phyloP scores from a whole-genome alignment of 2,113 vertebrate genomes.

The Alligator mississippiensis region DNA sequence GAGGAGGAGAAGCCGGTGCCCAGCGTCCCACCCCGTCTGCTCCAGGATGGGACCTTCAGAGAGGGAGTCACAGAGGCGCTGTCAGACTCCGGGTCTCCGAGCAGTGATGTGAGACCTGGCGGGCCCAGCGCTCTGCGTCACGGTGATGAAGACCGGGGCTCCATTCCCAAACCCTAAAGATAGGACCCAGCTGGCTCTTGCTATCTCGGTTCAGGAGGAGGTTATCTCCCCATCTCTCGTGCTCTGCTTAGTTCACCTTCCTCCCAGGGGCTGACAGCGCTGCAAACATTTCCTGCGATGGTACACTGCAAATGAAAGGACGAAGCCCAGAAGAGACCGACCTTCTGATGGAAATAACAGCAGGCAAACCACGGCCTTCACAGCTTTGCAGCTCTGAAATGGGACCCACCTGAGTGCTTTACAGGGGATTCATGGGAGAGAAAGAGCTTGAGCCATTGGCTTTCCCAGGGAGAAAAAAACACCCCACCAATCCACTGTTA shows the following conservation, averaged over 20 bases:
- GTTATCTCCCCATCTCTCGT: background rate
- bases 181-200: conserved; percentile 21
- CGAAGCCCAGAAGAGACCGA: conserved; percentile 5
- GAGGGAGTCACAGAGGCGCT: background rate
- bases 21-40: too few relatives aligned
- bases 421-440: too few relatives aligned
- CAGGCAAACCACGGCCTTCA: conserved; percentile 26
- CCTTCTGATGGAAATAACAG: conserved; percentile 31
- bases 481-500: too few relatives aligned
- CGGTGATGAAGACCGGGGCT: background rate
- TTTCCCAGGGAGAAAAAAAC: too few relatives aligned
- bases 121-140: background rate
- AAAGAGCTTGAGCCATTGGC: too few relatives aligned
- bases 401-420: background rate
- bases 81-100: background rate
- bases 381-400: conserved; percentile 39
- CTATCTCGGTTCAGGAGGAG: conserved; percentile 12
- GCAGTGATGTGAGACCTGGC: background rate
- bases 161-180: background rate
- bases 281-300: conserved; percentile 44
- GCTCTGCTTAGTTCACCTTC: conserved; percentile 33
- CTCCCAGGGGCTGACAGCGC: conserved; percentile 13
- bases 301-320: conserved; percentile 46
- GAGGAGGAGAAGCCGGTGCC: background rate
- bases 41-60: background rate